Evolutionary conservation across 2,888 invertebrate species (phyloP), one percentile per base, ranked within the genome.

Genomic region (Leptopilina drosophilae): DNA sequence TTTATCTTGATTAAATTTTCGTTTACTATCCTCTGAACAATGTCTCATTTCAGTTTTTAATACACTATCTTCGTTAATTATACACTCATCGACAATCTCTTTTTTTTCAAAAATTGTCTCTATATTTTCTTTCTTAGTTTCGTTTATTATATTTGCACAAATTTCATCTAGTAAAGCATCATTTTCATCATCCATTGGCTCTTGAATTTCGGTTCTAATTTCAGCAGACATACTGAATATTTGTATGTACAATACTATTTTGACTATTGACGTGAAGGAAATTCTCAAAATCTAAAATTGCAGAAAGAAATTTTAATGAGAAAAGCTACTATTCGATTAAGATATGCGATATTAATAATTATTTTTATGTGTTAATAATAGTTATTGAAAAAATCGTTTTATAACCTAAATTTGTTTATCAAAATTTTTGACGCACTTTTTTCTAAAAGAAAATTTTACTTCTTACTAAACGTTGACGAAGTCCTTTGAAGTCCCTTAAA

Each of bases 131-230:
- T 73, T 73, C n/a, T 56, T 73, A 5, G 5, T 33, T 11, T 11
- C 73, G n/a, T 33, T 33, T 40, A 73, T 1, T 8, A 33, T 73
- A 73, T 59, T 73, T 40, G 73, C 56, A 5, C 73, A 73, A 73
- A 73, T 81, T 62, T 85, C 84, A 67, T 85, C 82, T 20, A 84
- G 56, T 0, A 85, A 77, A 3, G 82, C 83, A 79, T 85, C 82
- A 59, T 84, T 83, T 67, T 84, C 85, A 49, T 84, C 81, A 65
- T 84, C 82, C 56, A 78, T 46, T 9, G 33, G 40, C n/a, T 73
- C n/a, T 56, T 8, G 26, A 56, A 73, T 56, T 14, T 73, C 26
- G 7, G 46, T 49, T 53, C 53, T 53, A 6, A 26, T 49, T 49
- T 20, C 26, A 7, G 53, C 20, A n/a, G 73, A 56, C 73, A 73